These are phyloP conservation scores for Nematolebias whitei DNA, from an alignment of 2,113 vertebrate species.

Conservation along the genomic window DNA sequence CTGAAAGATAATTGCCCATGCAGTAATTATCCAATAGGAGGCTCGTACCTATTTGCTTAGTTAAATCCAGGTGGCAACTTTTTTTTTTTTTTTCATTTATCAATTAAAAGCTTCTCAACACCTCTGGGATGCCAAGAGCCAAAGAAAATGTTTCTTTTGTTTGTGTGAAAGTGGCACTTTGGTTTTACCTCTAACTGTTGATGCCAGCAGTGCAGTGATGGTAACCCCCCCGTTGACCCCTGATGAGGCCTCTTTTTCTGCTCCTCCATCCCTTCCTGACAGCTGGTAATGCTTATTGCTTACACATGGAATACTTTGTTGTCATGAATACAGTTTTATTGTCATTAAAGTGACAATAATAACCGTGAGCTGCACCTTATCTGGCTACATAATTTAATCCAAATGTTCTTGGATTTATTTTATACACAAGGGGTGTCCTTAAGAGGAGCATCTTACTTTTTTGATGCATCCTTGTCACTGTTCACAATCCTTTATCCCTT, in stretches of 20 bases:
- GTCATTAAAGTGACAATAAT: conserved; percentile 57
- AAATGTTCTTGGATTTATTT: conserved; percentile 19
- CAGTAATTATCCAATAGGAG: no score
- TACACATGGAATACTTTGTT: conserved; percentile 55
- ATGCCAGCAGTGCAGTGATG: conserved; percentile 52
- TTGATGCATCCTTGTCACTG: background rate
- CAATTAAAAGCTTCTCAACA: conserved; percentile 17
- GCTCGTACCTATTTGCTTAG: no score
- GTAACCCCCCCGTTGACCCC: conserved; percentile 61
- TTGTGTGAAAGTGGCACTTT: conserved; percentile 46
- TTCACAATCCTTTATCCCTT: conserved; percentile 8
- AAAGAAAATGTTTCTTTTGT: conserved; percentile 27
- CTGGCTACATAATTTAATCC: conserved; percentile 23
- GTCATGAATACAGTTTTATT: conserved; percentile 73
- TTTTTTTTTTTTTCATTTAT: conserved; percentile 30
- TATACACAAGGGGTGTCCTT: conserved; percentile 6
- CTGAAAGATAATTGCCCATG: no score
- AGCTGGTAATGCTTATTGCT: conserved; percentile 58
- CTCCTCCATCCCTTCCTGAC: conserved; percentile 28
- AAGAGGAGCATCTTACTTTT: background rate
- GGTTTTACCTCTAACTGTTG: conserved; percentile 59
- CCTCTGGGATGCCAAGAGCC: background rate
- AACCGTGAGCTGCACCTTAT: conserved; percentile 54
- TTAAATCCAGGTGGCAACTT: no score
- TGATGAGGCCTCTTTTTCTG: conserved; percentile 22